Conservation (phyloP, 2,888 invertebrate genomes). For the Heliconius hortense region DNA sequence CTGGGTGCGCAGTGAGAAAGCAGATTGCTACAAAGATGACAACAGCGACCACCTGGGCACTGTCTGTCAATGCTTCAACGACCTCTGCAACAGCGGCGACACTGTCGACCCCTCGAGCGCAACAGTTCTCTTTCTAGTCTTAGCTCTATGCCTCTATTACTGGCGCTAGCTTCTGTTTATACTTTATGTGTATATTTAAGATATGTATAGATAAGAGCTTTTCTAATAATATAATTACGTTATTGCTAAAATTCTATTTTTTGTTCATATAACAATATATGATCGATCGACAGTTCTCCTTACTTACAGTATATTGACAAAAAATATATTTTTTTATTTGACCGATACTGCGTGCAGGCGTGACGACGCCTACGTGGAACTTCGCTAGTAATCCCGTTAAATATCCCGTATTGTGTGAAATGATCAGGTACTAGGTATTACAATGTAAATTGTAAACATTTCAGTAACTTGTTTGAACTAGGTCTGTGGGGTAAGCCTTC, state of each 20-base stretch:
- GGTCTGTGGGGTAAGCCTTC: slow-evolving; percentile 24
- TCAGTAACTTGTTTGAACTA: slow-evolving; percentile 24
- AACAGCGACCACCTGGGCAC: slow-evolving; percentile 83
- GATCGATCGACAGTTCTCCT: background rate
- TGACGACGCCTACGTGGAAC: background rate
- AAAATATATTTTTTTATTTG: background rate
- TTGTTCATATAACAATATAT: background rate
- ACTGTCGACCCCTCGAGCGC: slow-evolving; percentile 47
- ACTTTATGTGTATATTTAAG: background rate
- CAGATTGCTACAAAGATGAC: slow-evolving; percentile 81
- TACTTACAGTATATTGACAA: background rate
- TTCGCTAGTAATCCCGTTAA: background rate
- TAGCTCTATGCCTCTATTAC: slow-evolving; percentile 51
- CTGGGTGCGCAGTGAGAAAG: slow-evolving; percentile 72
- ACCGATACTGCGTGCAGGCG: background rate
- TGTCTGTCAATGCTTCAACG: slow-evolving; percentile 83
- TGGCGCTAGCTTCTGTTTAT: slow-evolving; percentile 30
- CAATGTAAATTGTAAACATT: slow-evolving; percentile 14
- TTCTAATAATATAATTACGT: background rate
- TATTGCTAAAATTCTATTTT: background rate
- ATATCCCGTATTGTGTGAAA: background rate
- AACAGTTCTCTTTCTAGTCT: slow-evolving; percentile 50
- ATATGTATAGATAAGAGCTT: background rate
- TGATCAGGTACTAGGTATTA: slow-evolving; percentile 1
- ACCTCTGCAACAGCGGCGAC: slow-evolving; percentile 81